Percentiles rank a stretch among this genome's conserved stretches.
phyloP scores from a whole-genome alignment of 2,113 vertebrate species.

The Rhinoderma darwinii region DNA sequence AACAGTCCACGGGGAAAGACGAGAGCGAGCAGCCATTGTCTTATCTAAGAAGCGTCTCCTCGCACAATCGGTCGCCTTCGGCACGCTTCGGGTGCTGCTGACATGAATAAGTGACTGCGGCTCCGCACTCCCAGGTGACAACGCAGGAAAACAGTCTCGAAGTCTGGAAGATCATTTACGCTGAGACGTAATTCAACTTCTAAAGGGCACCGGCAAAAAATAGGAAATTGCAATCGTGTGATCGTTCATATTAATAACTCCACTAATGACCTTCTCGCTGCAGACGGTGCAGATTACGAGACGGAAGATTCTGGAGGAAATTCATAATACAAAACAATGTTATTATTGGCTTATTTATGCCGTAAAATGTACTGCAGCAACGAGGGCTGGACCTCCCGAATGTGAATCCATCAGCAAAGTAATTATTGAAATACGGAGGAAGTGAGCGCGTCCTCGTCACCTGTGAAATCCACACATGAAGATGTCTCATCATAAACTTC shows the following conservation, averaged over 20 bases:
- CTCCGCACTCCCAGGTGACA: constrained; percentile 16
- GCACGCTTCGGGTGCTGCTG: constrained; percentile 23
- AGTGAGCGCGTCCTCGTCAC: not conserved
- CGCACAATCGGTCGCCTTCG: constrained; percentile 11
- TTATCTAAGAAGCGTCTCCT: not conserved
- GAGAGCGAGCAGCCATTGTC: not conserved
- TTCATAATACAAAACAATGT: not conserved
- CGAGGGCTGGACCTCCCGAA: not conserved
- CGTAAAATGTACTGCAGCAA: not conserved
- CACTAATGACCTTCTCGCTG: constrained; percentile 16
- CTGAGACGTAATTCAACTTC: constrained; percentile 9
- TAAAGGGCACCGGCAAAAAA: constrained; percentile 22
- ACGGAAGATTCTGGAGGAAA: constrained; percentile 5
- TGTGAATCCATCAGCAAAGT: not conserved
- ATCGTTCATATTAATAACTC: constrained; percentile 29
- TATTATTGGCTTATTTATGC: not conserved
- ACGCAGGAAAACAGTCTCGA: not conserved
- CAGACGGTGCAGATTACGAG: not conserved
- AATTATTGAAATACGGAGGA: not conserved
- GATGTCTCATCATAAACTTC: no score
- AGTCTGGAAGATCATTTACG: constrained; percentile 9
- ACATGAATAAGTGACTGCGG: constrained; percentile 13
- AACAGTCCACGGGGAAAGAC: not conserved
- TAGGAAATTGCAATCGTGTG: not conserved
- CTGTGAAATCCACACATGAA: no score